Percentiles rank a stretch among this genome's conserved stretches.
phyloP scores from a whole-genome alignment of 2,113 vertebrate genomes.

The Pimephales promelas region DNA sequence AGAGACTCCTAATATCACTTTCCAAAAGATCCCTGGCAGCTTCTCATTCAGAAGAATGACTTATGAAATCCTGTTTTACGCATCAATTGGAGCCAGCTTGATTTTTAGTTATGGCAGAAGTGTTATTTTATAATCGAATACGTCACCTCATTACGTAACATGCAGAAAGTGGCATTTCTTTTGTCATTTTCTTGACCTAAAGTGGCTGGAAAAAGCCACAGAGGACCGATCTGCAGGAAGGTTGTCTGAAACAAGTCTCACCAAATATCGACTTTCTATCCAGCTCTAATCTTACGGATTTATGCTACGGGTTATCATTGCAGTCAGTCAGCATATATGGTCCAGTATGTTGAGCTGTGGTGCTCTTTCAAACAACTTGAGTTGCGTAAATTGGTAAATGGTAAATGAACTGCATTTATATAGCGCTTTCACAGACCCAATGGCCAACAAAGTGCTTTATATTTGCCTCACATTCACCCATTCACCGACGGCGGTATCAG shows the following conservation, averaged over 20 bases:
- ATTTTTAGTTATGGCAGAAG: background rate
- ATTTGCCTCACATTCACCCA: no score
- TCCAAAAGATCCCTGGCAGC: constrained; percentile 26
- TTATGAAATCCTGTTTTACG: background rate
- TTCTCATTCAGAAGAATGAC: constrained; percentile 16
- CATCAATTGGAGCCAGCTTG: background rate
- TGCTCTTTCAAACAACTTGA: background rate
- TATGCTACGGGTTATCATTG: background rate
- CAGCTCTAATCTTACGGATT: background rate
- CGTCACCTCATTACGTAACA: background rate
- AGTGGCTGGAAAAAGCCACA: background rate
- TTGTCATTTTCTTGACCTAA: background rate
- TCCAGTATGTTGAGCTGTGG: background rate
- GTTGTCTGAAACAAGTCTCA: background rate
- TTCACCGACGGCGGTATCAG: no score
- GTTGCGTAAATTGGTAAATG: no score
- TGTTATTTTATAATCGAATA: constrained; percentile 2
- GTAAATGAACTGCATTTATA: no score
- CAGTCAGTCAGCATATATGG: background rate
- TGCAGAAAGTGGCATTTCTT: background rate
- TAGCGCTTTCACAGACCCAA: no score
- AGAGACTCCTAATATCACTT: constrained; percentile 6
- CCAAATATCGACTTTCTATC: background rate
- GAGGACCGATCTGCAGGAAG: background rate
- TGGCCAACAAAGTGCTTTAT: no score